phyloP scores from a whole-genome alignment of 35 echinoderm and acorn worm species.

The Ophiothrix spiculata region DNA sequence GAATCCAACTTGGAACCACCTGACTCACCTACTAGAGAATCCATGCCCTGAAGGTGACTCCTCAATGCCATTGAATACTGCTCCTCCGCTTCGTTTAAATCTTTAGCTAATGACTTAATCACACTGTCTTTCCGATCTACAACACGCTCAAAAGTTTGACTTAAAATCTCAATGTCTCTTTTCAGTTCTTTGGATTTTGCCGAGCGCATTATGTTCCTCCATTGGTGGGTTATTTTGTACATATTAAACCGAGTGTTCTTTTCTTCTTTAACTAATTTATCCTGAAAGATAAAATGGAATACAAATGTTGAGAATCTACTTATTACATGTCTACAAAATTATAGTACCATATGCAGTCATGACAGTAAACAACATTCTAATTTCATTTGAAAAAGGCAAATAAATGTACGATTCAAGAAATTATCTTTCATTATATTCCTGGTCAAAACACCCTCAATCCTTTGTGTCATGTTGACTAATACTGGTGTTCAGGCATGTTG shows the following conservation, averaged over 20 bases:
- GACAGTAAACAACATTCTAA: no score
- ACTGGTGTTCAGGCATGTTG: no score
- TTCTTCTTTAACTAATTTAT: constrained; percentile 97
- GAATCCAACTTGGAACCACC: no score
- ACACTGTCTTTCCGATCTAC: constrained; percentile 98
- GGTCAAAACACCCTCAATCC: no score
- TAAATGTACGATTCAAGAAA: no score
- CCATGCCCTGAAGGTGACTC: constrained; percentile 95
- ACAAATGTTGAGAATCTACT: no score
- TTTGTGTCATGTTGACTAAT: no score
- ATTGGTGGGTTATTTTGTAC: constrained; percentile 95
- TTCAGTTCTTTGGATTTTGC: constrained; percentile 97
- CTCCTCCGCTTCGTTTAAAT: constrained; percentile 89
- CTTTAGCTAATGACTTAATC: constrained; percentile 94
- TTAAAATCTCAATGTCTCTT: constrained; percentile 94
- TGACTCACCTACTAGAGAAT: constrained; percentile 84
- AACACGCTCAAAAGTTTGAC: constrained; percentile 97
- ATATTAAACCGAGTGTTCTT: constrained; percentile 88
- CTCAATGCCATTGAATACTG: constrained; percentile 97
- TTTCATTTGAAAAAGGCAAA: no score
- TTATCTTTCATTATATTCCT: no score
- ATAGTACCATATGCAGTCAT: no score
- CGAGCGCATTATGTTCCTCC: constrained; percentile 87
- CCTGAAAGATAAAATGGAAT: constrained; percentile 63
- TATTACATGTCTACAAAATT: no score